These are phyloP conservation scores for Drosophila hamatofila DNA, from an alignment of 2,888 invertebrate genomes.

Conservation along the genomic window DNA sequence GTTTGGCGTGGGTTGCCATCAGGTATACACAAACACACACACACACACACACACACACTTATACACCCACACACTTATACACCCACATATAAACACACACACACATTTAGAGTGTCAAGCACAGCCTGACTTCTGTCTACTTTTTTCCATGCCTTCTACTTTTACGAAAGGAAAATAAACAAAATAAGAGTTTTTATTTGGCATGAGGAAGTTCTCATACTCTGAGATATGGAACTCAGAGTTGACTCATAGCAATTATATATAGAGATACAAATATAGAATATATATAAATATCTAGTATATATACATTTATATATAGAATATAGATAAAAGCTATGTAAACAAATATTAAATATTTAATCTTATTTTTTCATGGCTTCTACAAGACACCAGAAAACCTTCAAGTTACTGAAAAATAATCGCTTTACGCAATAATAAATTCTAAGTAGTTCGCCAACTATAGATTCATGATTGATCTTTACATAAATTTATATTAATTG, in stretches of 20 bases:
- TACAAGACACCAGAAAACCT: too few species aligned
- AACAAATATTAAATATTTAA: too few species aligned
- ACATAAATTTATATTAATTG: not conserved
- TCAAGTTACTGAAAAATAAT: too few species aligned
- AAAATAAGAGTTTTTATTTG: not conserved
- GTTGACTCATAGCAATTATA: not conserved
- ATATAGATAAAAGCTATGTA: too few species aligned
- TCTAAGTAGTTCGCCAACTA: too few species aligned
- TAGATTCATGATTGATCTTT: too few species aligned
- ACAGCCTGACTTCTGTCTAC: slow-evolving; percentile 31
- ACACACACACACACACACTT: slow-evolving; percentile 22
- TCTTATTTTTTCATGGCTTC: too few species aligned
- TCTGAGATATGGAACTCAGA: not conserved
- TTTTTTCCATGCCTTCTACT: slow-evolving; percentile 9
- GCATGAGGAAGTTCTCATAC: not conserved
- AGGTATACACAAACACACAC: slow-evolving; percentile 33
- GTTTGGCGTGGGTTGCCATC: slow-evolving; percentile 3
- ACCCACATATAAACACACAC: slow-evolving; percentile 27
- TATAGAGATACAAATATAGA: not conserved
- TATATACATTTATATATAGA: too few species aligned
- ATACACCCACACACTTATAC: slow-evolving; percentile 6
- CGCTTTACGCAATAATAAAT: too few species aligned
- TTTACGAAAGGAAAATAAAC: not conserved
- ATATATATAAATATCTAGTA: not conserved
- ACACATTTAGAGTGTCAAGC: slow-evolving; percentile 11